Base-by-base conservation (phyloP, 2,797 vertebrate genomes). In the Chaenodraco wilsoni region DNA sequence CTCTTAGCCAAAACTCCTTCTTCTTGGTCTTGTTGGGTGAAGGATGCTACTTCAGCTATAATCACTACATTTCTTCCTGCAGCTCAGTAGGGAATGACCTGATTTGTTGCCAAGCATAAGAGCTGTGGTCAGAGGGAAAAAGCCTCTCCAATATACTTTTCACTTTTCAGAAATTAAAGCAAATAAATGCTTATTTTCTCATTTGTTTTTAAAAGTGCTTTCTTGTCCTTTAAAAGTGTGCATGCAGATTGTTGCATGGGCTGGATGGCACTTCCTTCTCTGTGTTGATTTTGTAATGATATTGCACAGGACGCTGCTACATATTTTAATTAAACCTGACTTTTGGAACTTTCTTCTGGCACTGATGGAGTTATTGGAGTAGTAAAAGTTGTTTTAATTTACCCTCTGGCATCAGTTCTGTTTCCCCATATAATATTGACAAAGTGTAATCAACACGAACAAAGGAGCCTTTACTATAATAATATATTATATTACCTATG, bases 21-120 rank as follows among this genome's bases (percentile, higher is more conserved):
- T 70, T 64, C 48, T 63, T 19, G 54, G 59, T 68, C 68, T 78
- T 40, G 0, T n/a, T 51, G 65, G 82, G 83, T 76, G 62, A 81
- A 27, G 56, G 92, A 58, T 83, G 89, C 93, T 95, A 92, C 90
- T 67, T 70, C 57, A 57, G 66, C 49, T 45, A 2, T 58, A 60
- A 78, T 81, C 72, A 49, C 59, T 84, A 50, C 71, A 61, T 79
- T 63, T 86, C 61, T 64, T 21, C 37, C 31, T 52, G 0, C 0
- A 16, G 79, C 67, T 73, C 72, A 21, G 15, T 17, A 5, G 52
- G n/a, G 41, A 63, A 63, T 16, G 23, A 37, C 15, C 59, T 43
- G 46, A 76, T 62, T 15, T 27, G 27, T 48, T 33, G 37, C 64
- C 57, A 71, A 14, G n/a, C 33, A 9, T 3, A 37, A 60, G 54